Base-by-base conservation (phyloP, 2,113 vertebrate species). In the Cyanoderma ruficeps region DNA sequence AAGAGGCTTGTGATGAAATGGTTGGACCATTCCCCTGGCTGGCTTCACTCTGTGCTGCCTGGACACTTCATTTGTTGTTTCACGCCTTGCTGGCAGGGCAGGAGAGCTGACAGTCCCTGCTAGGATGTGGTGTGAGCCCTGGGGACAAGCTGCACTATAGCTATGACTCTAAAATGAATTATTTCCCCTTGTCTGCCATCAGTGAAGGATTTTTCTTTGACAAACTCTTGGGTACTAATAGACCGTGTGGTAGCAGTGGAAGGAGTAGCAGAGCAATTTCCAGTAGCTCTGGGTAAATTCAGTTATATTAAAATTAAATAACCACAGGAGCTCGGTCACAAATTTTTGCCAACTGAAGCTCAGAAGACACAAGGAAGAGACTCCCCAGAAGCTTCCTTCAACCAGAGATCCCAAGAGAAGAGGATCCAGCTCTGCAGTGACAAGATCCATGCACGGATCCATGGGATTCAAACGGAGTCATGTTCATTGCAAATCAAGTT, bases 141-240 rank as follows among this genome's bases (percentile, higher is more conserved):
- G n/a, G 64, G 72, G 17, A 50, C 28, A 75, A 67, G 33, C 17
- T 67, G 11, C 19, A 23, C 1, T 31, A 3, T 2, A 4, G 13
- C 59, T 41, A 3, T 0, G 2, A 13, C 6, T 42, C 25, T 46
- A n/a, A 77, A 52, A 70, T 10, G 0, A 35, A 1, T 49, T 71
- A 56, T 47, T 23, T 31, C 60, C 39, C 71, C 25, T 83, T 41
- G 20, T 39, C 68, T 70, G 39, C 72, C 25, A 33, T 21, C 79
- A 37, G 14, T 9, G 63, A 74, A 65, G 49, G 49, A 18, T 69
- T 86, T 85, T 75, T 46, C 24, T 50, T 1, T 14, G 18, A 31
- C 35, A 67, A 60, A 49, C 52, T 44, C 76, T 22, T 25, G 28
- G 85, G 33, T 67, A n/a, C 57, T 55, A 71, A 37, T 13, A 69